These are phyloP conservation scores for Tethea ocularis DNA, from an alignment of 2,888 invertebrate genomes.

Conservation along the genomic window DNA sequence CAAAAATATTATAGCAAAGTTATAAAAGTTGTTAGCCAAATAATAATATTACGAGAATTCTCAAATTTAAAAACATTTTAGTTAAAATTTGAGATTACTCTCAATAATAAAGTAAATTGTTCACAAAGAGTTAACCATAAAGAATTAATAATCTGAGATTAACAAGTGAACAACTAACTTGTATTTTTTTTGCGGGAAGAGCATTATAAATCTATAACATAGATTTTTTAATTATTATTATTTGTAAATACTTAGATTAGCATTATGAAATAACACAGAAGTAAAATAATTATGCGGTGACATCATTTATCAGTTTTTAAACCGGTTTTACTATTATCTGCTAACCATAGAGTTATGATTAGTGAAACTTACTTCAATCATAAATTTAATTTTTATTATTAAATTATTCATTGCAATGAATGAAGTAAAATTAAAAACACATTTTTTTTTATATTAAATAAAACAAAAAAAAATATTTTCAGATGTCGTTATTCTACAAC, in stretches of 20 bases:
- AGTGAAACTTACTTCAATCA: constrained; percentile 47
- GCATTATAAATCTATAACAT: constrained; percentile 46
- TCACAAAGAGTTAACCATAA: neutral
- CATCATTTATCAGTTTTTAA: constrained; percentile 15
- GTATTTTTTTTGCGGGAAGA: constrained; percentile 34
- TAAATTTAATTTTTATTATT: constrained; percentile 67
- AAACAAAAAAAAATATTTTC: constrained; percentile 16
- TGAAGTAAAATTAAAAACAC: constrained; percentile 42
- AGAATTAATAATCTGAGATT: neutral
- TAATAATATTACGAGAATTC: neutral
- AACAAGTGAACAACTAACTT: neutral
- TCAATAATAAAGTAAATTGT: neutral
- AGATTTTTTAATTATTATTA: constrained; percentile 18
- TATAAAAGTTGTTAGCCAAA: constrained; percentile 1
- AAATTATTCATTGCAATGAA: constrained; percentile 69
- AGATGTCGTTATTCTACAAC: constrained; percentile 22
- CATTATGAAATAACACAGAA: constrained; percentile 25
- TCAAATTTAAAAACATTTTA: neutral
- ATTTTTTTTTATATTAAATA: neutral
- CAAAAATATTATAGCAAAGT: neutral
- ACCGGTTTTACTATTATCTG: neutral
- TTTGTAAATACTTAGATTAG: constrained; percentile 18
- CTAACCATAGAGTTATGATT: neutral
- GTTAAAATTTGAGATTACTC: neutral
- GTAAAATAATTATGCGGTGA: constrained; percentile 25